Percentiles rank a stretch among this genome's conserved stretches.
Conservation (phyloP, 2,113 vertebrate species). For the Takifugu bimaculatus region DNA sequence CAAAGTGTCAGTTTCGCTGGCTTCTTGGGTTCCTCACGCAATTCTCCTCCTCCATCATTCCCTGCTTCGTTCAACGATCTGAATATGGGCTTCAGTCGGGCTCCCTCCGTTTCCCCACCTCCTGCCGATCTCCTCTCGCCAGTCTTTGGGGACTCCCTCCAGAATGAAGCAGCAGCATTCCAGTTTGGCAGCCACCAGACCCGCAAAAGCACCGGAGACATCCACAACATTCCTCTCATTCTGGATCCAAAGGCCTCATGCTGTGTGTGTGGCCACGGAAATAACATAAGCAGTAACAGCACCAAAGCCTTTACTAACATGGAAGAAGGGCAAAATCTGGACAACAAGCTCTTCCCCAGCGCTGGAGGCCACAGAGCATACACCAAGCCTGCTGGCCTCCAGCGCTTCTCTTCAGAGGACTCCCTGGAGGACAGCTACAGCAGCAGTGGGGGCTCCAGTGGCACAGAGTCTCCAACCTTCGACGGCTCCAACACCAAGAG, state of each 20-base stretch:
- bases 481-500: constrained; percentile 69
- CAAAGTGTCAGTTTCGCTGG: constrained; percentile 87
- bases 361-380: constrained; percentile 32
- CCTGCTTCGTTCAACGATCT: constrained; percentile 64
- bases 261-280: constrained; percentile 75
- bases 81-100: constrained; percentile 75
- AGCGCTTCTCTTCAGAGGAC: constrained; percentile 84
- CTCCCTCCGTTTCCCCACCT: constrained; percentile 80
- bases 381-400: constrained; percentile 49
- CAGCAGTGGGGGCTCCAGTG: constrained; percentile 82
- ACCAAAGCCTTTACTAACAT: constrained; percentile 31
- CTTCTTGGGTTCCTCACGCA: constrained; percentile 64
- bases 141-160: constrained; percentile 60
- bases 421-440: constrained; percentile 87
- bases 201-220: constrained; percentile 68
- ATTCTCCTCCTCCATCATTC: constrained; percentile 69
- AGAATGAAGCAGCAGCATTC: constrained; percentile 60
- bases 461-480: constrained; percentile 83
- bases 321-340: constrained; percentile 49
- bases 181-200: constrained; percentile 67
- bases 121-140: constrained; percentile 75
- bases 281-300: constrained; percentile 56
- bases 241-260: constrained; percentile 67
- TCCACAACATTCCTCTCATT: constrained; percentile 68
- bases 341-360: constrained; percentile 28